These are phyloP conservation scores for Meliscaeva auricollis DNA, from an alignment of 2,888 invertebrate species.

Conservation along the genomic window DNA sequence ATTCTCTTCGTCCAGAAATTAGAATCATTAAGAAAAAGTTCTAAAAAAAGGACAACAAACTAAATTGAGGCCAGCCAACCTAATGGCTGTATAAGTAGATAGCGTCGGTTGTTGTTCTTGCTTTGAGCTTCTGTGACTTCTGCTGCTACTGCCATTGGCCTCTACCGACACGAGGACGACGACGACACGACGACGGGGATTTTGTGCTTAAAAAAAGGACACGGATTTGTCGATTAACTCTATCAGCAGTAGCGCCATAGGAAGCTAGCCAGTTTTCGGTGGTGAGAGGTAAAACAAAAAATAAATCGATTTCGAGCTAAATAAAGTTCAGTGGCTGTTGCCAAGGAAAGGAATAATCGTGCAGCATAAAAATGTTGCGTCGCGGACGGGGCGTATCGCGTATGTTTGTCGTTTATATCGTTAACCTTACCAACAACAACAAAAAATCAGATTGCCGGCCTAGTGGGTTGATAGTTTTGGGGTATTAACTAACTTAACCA, in stretches of 20 bases:
- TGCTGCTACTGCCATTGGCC: not conserved
- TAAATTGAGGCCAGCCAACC: slow-evolving; percentile 48
- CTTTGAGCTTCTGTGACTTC: slow-evolving; percentile 25
- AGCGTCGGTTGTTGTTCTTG: slow-evolving; percentile 1
- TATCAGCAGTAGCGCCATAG: not conserved
- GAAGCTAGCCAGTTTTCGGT: slow-evolving; percentile 5
- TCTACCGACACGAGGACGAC: too few species aligned
- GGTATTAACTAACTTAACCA: not conserved
- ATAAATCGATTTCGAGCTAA: slow-evolving; percentile 48
- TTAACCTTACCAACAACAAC: not conserved
- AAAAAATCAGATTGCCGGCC: not conserved
- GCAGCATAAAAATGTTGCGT: slow-evolving; percentile 10
- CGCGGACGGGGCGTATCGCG: not conserved
- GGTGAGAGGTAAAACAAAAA: slow-evolving; percentile 6
- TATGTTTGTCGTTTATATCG: not conserved
- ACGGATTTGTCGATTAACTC: slow-evolving; percentile 40
- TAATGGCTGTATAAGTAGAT: slow-evolving; percentile 6
- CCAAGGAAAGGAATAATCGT: slow-evolving; percentile 17
- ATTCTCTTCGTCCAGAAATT: slow-evolving; percentile 32
- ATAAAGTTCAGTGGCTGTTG: slow-evolving; percentile 32
- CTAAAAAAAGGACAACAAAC: slow-evolving; percentile 31
- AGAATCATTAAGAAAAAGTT: slow-evolving; percentile 18
- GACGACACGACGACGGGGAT: not conserved
- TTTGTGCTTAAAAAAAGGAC: slow-evolving; percentile 21
- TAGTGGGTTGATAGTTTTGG: slow-evolving; percentile 9